A percentile compares a stretch with the other conserved stretches of the same genome.
These are phyloP conservation scores for Amblyornis subalaris DNA, from an alignment of 2,113 vertebrate genomes.

Conservation along the genomic window DNA sequence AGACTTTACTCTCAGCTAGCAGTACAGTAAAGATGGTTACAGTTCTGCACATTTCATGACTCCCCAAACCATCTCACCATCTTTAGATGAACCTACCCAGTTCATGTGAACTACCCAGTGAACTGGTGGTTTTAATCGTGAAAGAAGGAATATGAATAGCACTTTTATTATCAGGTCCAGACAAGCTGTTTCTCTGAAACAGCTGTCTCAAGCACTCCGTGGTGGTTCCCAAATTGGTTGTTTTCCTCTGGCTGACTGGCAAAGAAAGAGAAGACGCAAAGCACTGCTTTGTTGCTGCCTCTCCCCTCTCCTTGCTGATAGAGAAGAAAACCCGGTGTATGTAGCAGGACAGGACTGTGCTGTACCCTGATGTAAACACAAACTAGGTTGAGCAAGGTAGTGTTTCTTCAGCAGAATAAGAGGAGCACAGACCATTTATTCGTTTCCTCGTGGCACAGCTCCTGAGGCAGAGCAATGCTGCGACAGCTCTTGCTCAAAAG, in stretches of 20 bases:
- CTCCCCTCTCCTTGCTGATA: neutral
- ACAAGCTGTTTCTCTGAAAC: neutral
- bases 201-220: neutral
- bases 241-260: neutral
- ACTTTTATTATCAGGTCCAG: neutral
- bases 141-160: neutral
- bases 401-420: neutral
- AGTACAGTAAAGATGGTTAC: neutral
- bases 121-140: neutral
- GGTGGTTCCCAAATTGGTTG: neutral
- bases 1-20: neutral
- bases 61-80: neutral
- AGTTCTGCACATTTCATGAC: neutral
- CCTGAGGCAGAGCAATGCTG: neutral
- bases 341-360: neutral
- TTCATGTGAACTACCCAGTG: neutral
- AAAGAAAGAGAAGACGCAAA: neutral
- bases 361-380: neutral
- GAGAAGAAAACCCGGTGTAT: neutral
- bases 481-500: neutral
- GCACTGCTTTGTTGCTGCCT: fast-evolving
- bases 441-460: neutral
- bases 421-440: neutral
- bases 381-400: neutral
- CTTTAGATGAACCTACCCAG: neutral